These are phyloP conservation scores for Platypus cylindrus DNA, from an alignment of 2,888 invertebrate species.

Conservation along the genomic window DNA sequence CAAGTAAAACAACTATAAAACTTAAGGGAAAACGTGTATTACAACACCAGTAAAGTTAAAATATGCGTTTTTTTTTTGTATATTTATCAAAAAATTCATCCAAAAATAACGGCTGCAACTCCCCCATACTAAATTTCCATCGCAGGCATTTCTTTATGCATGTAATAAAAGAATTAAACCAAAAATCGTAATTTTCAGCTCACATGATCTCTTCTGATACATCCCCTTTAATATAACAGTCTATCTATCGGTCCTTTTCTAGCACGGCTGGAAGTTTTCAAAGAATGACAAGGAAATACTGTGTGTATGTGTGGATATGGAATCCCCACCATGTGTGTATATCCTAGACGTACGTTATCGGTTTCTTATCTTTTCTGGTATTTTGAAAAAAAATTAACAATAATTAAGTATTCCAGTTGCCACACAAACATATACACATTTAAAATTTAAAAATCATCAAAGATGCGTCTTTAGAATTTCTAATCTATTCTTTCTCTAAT, in stretches of 20 bases:
- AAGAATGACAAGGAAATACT: constrained; percentile 25
- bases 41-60: too few relatives aligned
- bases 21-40: too few relatives aligned
- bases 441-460: too few relatives aligned
- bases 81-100: too few relatives aligned
- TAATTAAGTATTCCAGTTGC: too few relatives aligned
- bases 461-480: neutral
- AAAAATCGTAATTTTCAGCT: constrained; percentile 19
- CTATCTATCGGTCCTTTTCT: constrained; percentile 24
- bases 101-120: constrained; percentile 1
- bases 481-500: neutral
- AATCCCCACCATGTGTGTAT: constrained; percentile 13
- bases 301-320: too few relatives aligned
- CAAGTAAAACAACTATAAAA: too few relatives aligned
- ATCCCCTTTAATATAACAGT: constrained; percentile 34
- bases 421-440: too few relatives aligned
- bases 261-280: constrained; percentile 17
- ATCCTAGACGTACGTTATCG: constrained; percentile 11
- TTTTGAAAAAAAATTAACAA: neutral
- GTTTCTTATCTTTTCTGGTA: constrained; percentile 2
- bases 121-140: constrained; percentile 8
- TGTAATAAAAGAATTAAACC: constrained; percentile 11
- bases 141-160: constrained; percentile 2
- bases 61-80: too few relatives aligned
- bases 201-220: constrained; percentile 19